A percentile compares a stretch with the other conserved stretches of the same genome.
Evolutionary conservation across 2,113 vertebrate species (phyloP).

Genomic region (Zapornia atra): DNA sequence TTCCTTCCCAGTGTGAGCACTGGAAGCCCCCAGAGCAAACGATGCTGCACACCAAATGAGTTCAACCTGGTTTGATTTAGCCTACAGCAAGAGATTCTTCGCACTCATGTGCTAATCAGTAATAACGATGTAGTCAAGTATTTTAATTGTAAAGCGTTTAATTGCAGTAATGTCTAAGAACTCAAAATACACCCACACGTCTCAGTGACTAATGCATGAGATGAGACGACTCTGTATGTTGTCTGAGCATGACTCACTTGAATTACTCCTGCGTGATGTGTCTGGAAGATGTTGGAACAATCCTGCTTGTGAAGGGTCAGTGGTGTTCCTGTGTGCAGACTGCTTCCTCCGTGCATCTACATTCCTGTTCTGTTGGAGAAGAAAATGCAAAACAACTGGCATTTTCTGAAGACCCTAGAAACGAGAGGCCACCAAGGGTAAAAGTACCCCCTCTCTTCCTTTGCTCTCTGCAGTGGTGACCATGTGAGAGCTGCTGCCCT

Average conservation of each 20-base stretch:
- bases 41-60: not conserved
- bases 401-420: not conserved
- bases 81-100: not conserved
- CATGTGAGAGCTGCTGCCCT: not conserved
- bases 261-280: not conserved
- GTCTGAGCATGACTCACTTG: not conserved
- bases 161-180: not conserved
- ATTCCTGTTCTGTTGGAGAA: not conserved
- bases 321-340: rapidly evolving
- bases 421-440: not conserved
- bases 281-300: not conserved
- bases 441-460: not conserved
- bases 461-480: not conserved
- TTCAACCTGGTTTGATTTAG: not conserved
- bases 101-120: not conserved
- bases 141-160: not conserved
- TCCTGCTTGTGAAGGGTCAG: too few species aligned
- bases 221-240: not conserved
- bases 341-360: not conserved
- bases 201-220: not conserved
- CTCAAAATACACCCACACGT: not conserved
- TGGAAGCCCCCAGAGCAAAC: not conserved
- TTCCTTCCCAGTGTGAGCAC: not conserved
- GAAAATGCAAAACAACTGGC: not conserved
- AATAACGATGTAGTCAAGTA: not conserved